Evolutionary conservation across 2,797 vertebrate genomes (phyloP).

Genomic region (Rhinogobio ventralis): DNA sequence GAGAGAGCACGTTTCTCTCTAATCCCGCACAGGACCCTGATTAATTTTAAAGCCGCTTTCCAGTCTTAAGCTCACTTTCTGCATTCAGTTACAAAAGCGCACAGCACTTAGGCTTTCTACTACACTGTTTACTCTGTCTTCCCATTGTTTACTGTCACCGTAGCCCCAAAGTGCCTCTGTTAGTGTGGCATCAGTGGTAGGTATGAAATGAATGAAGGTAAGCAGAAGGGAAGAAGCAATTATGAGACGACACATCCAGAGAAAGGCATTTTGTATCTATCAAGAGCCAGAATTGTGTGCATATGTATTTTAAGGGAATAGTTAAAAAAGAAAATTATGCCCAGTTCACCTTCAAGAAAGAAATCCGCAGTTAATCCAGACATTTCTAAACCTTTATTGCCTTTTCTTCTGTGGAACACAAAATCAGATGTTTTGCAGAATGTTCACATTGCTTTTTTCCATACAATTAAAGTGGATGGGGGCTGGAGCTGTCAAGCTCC

Average conservation of each 20-base stretch:
- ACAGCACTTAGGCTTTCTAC: slow-evolving; percentile 24
- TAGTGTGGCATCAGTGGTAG: not conserved
- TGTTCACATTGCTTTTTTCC: not conserved
- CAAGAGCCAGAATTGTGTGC: not conserved
- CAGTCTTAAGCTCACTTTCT: slow-evolving; percentile 74
- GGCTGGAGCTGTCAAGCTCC: not conserved
- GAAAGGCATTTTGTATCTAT: not conserved
- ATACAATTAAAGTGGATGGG: not conserved
- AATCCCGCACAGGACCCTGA: slow-evolving; percentile 75
- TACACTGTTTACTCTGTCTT: slow-evolving; percentile 24
- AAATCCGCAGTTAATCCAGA: not conserved
- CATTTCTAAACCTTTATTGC: not conserved
- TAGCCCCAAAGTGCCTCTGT: not conserved
- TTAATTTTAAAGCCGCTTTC: slow-evolving; percentile 81
- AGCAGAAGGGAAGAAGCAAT: not conserved
- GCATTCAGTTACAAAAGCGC: slow-evolving; percentile 62
- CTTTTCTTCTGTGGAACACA: not conserved
- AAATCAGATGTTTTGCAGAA: not conserved
- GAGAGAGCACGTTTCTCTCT: slow-evolving; percentile 62
- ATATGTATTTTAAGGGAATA: not conserved
- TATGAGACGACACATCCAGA: not conserved
- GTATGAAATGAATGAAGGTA: not conserved
- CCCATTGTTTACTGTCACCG: not conserved
- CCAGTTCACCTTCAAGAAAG: not conserved
- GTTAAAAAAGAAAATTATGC: not conserved